A percentile compares a stretch with the other conserved stretches of the same genome.
Conservation (phyloP, 2,113 vertebrate species). For the Elaphurus davidianus region DNA sequence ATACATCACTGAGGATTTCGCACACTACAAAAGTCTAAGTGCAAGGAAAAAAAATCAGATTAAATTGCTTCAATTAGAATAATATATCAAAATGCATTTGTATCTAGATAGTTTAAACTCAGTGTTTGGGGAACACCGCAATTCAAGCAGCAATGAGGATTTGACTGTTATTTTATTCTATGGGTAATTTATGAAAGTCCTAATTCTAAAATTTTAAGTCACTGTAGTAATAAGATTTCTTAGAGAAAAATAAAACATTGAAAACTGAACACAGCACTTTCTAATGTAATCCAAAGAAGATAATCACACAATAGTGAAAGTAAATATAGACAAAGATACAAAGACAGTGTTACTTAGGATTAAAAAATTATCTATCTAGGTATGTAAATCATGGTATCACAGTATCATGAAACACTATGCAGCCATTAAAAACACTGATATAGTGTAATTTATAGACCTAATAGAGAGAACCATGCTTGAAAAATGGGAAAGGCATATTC, state of each 20-base stretch:
- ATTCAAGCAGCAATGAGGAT: neutral
- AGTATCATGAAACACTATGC: neutral
- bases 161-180: neutral
- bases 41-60: neutral
- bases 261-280: neutral
- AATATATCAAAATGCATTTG: neutral
- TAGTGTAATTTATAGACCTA: neutral
- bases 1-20: neutral
- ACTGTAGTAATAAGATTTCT: neutral
- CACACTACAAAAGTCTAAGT: neutral
- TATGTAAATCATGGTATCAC: neutral
- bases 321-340: neutral
- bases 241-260: neutral
- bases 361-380: neutral
- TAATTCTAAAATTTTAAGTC: neutral
- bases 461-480: neutral
- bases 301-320: neutral
- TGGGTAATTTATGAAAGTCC: neutral
- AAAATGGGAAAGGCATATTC: neutral
- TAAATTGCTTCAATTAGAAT: neutral
- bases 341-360: neutral
- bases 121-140: neutral
- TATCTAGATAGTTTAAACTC: neutral
- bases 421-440: neutral
- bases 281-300: neutral